Conservation (phyloP, 2,113 vertebrate species). For the Hiodon alosoides region DNA sequence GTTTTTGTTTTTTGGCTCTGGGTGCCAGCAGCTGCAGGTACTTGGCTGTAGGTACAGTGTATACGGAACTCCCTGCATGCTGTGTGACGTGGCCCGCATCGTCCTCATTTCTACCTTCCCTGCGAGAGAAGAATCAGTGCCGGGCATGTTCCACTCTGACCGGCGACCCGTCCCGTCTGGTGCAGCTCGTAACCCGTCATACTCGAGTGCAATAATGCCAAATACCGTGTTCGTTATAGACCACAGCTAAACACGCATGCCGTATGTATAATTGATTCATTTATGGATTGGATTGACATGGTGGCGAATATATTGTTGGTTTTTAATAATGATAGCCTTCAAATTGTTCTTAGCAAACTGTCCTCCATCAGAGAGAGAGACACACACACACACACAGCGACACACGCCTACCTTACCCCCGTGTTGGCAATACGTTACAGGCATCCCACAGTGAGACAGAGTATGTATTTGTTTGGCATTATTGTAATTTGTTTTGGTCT, state of each 20-base stretch:
- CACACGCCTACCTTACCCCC: not conserved
- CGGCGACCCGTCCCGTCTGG: no score
- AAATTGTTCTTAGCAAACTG: no score
- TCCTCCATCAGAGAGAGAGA: no score
- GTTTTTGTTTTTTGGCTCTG: no score
- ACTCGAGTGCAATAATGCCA: not conserved
- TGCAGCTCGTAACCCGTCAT: no score
- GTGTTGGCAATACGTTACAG: not conserved
- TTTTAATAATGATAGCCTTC: not conserved
- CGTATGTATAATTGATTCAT: not conserved
- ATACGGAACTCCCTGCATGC: not conserved
- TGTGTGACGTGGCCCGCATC: not conserved
- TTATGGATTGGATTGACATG: not conserved
- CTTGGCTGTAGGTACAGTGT: not conserved
- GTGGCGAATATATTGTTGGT: not conserved
- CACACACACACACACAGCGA: no score
- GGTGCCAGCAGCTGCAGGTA: slow-evolving; percentile 6
- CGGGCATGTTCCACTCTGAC: no score
- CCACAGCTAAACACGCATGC: not conserved
- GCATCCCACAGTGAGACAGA: not conserved
- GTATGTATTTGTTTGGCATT: not conserved
- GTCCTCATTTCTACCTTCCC: no score
- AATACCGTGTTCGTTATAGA: not conserved
- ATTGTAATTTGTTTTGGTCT: not conserved
- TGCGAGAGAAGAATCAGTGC: no score